Base-by-base conservation (phyloP, 2,888 invertebrate species). In the Eurytoma californica region DNA sequence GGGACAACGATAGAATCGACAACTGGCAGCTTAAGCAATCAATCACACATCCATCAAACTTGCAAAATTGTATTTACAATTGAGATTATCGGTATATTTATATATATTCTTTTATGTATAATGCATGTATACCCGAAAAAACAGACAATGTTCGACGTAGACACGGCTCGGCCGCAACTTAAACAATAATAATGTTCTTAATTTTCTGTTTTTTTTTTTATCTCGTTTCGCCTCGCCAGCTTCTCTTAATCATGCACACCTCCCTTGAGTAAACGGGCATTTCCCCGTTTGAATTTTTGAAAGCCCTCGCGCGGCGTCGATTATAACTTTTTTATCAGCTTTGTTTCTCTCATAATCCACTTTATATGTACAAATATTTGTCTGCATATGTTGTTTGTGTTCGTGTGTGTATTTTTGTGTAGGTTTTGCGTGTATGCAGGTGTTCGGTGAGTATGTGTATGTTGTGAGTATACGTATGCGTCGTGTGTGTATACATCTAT, bases 321-420 rank as follows among this genome's bases (percentile, higher is more conserved):
- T 77, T 75, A 61, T 70, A 57, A 68, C 55, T 65, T 72, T 58
- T 18, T 18, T 14, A 39, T 69, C 60, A 24, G 57, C 61, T 58
- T 79, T 69, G 70, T 58, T 81, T 82, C 76, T 81, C 83, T 28
- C 60, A 60, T 39, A 72, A 39, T 30, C 24, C 65, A 68, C 63
- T 77, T 79, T 39, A 85, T 88, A 87, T 87, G 82, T 87, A 87
- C 88, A 87, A 87, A 87, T 86, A 84, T 83, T 82, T 81, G 70
- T 82, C 72, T 77, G 39, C 39, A 30, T 30, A 30, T 30, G 30
- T 30, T 2, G 24, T 24, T 24, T 24, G 39, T 39, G 39, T 39
- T 1, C 9, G 39, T 39, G 39, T 39, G 1, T 39, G 5, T 39
- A 1, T 9, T 39, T 39, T 39, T 39, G 39, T 39, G 1, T 7